Base-by-base conservation (phyloP, 2,888 invertebrate species). In the Dichetophora obliterata region DNA sequence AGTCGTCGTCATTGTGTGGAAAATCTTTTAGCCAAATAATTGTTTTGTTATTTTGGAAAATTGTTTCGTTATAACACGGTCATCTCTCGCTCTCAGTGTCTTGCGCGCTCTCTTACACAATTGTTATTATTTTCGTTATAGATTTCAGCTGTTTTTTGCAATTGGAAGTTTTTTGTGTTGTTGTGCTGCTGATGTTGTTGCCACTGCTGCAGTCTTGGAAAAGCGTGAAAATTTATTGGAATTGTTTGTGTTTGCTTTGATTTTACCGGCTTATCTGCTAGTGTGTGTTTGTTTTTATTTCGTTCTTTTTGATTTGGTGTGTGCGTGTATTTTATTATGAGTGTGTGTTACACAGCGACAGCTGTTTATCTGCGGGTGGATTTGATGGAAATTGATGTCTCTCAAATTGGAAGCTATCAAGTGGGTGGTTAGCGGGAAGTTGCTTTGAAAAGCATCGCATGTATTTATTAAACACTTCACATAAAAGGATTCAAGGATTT, bases 131-230 rank as follows among this genome's bases (percentile, higher is more conserved):
- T 57, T 31, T 52, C 24, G 22, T 34, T 43, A 14, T 37, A 6
- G 24, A 66, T 19, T 54, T 37, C 65, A 63, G 75, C 68, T 75
- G 75, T 19, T 75, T 68, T 75, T 75, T 57, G 43, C 75, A 68
- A 43, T n/a, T 65, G 50, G 65, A 54, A 57, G 22, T 57, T 43
- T 52, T 34, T 34, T 66, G 16, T 16, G 50, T 65, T 74, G 43
- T 74, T 65, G 8, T 70, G 34, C 8, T 27, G 8, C 16, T 31
- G 27, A 5, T 27, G 63, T 31, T 16, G 34, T 19, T 24, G 52
- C 27, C 5, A 19, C n/a, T 31, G 66, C 48, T 11, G 24, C 24
- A 16, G 50, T 27, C 14, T 43, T 63, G 63, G 24, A 68, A 75
- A 27, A 34, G 19, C 69, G 31, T 24, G 31, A 34, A 52, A 52